Conservation (phyloP, 2,888 invertebrate species). For the Agapostemon virescens region DNA sequence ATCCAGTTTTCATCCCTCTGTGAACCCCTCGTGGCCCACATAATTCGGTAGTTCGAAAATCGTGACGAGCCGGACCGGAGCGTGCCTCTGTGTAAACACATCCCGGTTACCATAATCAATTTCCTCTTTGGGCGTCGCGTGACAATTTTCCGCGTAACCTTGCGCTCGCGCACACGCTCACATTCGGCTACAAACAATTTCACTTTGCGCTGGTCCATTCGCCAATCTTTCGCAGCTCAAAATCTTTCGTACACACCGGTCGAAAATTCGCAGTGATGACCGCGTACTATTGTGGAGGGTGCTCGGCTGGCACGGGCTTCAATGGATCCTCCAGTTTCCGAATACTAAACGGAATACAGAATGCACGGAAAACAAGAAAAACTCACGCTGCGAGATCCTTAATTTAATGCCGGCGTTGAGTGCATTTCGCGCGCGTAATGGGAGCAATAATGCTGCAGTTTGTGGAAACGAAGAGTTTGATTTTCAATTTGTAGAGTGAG, state of each 20-base stretch:
- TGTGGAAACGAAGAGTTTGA: neutral
- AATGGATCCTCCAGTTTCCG: neutral
- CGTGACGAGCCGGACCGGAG: conserved; percentile 25
- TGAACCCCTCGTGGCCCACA: conserved; percentile 1
- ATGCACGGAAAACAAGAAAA: neutral
- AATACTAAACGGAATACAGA: neutral
- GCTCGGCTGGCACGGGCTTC: neutral
- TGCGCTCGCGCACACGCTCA: neutral
- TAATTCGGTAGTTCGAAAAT: conserved; percentile 48
- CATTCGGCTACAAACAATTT: conserved; percentile 28
- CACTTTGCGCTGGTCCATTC: conserved; percentile 3
- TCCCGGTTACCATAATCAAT: conserved; percentile 45
- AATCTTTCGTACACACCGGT: neutral
- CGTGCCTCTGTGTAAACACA: conserved; percentile 44
- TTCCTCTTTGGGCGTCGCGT: conserved; percentile 30
- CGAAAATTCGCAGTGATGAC: conserved; percentile 9
- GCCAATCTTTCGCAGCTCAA: conserved; percentile 2
- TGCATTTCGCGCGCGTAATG: neutral
- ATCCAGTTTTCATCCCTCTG: neutral
- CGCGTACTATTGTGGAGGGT: conserved; percentile 15
- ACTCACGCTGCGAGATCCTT: neutral
- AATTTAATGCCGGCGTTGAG: neutral
- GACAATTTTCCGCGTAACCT: conserved; percentile 30
- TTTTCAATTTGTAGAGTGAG: neutral
- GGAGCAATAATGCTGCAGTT: neutral